phyloP scores from a whole-genome alignment of 2,797 vertebrate genomes.

The Pseudomugil tenellus region DNA sequence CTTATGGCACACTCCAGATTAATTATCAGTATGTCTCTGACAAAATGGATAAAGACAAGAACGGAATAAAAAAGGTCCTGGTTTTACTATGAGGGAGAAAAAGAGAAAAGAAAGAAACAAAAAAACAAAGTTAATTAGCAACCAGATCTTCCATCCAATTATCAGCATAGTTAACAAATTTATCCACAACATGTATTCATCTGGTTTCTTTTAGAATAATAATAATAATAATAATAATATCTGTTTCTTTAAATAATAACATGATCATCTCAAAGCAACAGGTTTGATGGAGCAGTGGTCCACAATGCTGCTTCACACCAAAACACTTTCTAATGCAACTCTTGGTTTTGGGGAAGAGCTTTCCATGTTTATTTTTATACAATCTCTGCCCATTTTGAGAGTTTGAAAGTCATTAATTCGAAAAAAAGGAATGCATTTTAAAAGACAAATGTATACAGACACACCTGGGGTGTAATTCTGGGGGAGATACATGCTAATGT shows the following conservation, averaged over 20 bases:
- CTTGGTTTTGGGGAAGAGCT: neutral
- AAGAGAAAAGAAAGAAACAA: neutral
- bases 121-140: neutral
- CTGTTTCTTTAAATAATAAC: neutral
- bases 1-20: slow-evolving; percentile 24
- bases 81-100: neutral
- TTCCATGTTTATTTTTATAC: neutral
- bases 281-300: neutral
- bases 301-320: neutral
- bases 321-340: neutral
- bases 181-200: too few species aligned
- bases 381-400: neutral
- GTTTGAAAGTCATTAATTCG: slow-evolving; percentile 41
- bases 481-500: slow-evolving; percentile 30
- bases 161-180: too few species aligned
- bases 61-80: neutral
- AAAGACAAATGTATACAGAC: slow-evolving; percentile 13
- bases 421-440: slow-evolving; percentile 49
- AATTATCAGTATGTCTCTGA: slow-evolving; percentile 13
- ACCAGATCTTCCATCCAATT: neutral
- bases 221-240: neutral
- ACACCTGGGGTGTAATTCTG: slow-evolving; percentile 29
- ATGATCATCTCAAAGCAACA: neutral
- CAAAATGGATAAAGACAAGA: neutral
- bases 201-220: too few species aligned